Base-by-base conservation (phyloP, 2,797 vertebrate genomes). In the Nannoperca obscura region DNA sequence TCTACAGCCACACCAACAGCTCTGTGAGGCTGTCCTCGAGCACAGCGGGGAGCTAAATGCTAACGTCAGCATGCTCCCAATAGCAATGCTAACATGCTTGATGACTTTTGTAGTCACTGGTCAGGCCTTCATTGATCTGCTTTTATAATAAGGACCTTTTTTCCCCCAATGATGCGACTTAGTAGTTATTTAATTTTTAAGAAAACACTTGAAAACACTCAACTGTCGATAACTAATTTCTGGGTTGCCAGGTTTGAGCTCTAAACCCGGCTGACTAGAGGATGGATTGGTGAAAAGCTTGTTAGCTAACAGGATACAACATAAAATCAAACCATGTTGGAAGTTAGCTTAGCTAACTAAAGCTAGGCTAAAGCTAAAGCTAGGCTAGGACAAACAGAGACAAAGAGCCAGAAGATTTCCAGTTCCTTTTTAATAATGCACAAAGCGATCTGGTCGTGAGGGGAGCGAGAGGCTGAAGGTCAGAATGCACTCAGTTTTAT, bases 401-500 rank as follows among this genome's bases (percentile, higher is more conserved):
- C 8, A 14, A 15, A 36, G 36, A 67, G 20, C 30, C n/a, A 14
- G 30, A 34, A 47, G 30, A 38, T 62, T 71, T 9, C 30, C 66
- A 66, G 24, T 64, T 74, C 63, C 71, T 84, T 46, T 46, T 84
- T 81, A 88, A 83, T 34, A 62, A 50, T 62, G 14, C 52, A 12
- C 55, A 60, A 7, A 69, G 52, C 50, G 49, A 67, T 58, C 61
- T 47, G 63, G 49, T 32, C 52, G 62, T 20, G 49, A 30, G 10
- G 38, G 46, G 59, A 59, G 14, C 8, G 61, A 34, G 27, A 69
- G 66, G 74, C 79, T 22, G 73, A 42, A 57, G 83, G 78, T 85
- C 74, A 78, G 67, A 86, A 82, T 58, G 79, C 88, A 91, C 86
- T 92, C 89, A 81, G 20, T 86, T 76, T 89, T 89, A 93, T 90